Evolutionary conservation across 1,140 invertebrate genomes (phyloP).

Genomic region (Plutomurus gul): DNA sequence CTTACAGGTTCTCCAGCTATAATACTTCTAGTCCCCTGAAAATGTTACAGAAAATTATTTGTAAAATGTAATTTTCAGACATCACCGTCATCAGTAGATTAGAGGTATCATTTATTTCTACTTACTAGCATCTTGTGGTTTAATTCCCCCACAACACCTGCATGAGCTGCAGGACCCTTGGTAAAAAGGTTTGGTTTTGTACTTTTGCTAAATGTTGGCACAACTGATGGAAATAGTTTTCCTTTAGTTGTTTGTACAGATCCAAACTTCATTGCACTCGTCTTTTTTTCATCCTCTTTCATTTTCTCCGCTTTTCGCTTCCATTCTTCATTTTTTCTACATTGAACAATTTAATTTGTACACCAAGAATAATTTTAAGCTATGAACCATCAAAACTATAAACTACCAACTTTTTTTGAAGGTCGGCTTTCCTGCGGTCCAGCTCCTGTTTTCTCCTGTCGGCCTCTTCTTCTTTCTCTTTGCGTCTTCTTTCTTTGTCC

Average conservation of each 20-base stretch:
- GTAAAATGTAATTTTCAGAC: no score
- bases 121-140: no score
- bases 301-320: neutral
- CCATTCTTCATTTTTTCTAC: constrained; percentile 16
- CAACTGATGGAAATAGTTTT: neutral
- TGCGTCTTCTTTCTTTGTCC: neutral
- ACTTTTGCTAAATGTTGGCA: no score
- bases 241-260: neutral
- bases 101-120: no score
- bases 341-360: neutral
- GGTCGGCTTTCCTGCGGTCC: neutral
- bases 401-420: neutral
- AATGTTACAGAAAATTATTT: no score
- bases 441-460: neutral
- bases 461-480: neutral
- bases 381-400: neutral
- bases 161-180: no score
- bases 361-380: neutral
- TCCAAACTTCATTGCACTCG: neutral
- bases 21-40: neutral
- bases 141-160: no score
- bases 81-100: no score
- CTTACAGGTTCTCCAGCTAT: neutral
- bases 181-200: no score
- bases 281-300: neutral